Base-by-base conservation (phyloP, 2,113 vertebrate species). In the Probosciger aterrimus region DNA sequence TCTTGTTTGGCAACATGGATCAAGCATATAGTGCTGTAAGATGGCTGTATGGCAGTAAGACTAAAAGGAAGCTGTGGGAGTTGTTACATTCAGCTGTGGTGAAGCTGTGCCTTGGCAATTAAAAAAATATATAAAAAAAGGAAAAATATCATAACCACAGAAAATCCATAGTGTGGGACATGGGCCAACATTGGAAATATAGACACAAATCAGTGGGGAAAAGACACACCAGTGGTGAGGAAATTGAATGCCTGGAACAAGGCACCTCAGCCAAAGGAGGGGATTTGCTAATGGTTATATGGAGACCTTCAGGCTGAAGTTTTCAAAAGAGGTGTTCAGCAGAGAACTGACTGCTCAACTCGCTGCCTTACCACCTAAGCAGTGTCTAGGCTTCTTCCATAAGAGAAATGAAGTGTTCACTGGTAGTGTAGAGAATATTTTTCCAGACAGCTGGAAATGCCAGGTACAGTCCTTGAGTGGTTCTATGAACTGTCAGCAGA, bases 351-450 rank as follows among this genome's bases (percentile, higher is more conserved):
- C 17, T 75, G 24, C 19, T 13, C 47, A 75, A 0, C 8, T 84
- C 0, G 0, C 3, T 81, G 31, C 10, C 23, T 76, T 55, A 25
- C 5, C 35, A 73, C 9, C 6, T 33, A 23, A 1, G 1, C 23
- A 20, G 28, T 3, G 9, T 74, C 43, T 71, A 49, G 28, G 3
- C 28, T 69, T 53, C 43, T 68, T 49, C 59, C 2, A 0, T 37
- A 31, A 53, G 2, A 8, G 59, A 92, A 77, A 31, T 33, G 1
- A 44, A 2, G 1, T 12, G 12, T 18, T 84, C 27, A 25, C 27
- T 75, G 17, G 3, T 18, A 23, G 3, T 3, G 2, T 6, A 31
- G 47, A 44, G 39, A 46, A 31, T n/a, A 41, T 44, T 75, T 78
- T 64, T 19, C 46, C 18, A 39, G 24, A 31, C 6, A 65, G 18